phyloP scores from a whole-genome alignment of 1,140 invertebrate genomes.

The Drosophila paulistorum region DNA sequence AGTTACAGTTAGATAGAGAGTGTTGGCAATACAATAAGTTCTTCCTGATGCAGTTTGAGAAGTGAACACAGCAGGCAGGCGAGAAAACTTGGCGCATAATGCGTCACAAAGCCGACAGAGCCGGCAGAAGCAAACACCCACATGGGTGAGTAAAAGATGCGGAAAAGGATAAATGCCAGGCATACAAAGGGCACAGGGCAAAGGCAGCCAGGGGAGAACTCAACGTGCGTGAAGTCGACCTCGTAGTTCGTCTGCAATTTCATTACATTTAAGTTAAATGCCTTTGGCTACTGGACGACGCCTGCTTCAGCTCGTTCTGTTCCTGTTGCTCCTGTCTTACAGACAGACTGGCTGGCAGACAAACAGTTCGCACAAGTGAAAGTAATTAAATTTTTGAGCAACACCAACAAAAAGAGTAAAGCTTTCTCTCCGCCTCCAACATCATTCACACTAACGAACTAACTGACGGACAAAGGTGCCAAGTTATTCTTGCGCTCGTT shows the following conservation, averaged over 20 bases:
- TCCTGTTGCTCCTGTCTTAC: conserved; percentile 28
- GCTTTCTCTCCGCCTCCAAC: conserved; percentile 20
- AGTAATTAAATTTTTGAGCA: conserved; percentile 79
- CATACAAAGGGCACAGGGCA: conserved; percentile 1
- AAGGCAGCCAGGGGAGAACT: conserved; percentile 14
- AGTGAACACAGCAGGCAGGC: conserved; percentile 43
- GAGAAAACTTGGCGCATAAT: conserved; percentile 62
- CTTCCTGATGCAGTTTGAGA: conserved; percentile 40
- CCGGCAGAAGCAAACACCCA: conserved; percentile 15
- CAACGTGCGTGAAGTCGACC: conserved; percentile 52
- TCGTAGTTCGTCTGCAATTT: conserved; percentile 59
- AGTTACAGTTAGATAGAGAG: background rate
- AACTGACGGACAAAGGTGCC: conserved; percentile 55
- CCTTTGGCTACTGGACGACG: conserved; percentile 50
- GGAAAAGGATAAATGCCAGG: conserved; percentile 10
- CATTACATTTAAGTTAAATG: conserved; percentile 78
- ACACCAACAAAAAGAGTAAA: conserved; percentile 14
- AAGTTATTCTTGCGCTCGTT: background rate
- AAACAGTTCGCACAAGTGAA: conserved; percentile 76
- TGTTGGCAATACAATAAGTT: conserved; percentile 41
- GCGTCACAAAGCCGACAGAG: conserved; percentile 47
- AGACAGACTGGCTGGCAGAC: conserved; percentile 36
- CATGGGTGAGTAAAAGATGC: conserved; percentile 31
- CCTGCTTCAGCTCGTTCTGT: background rate
- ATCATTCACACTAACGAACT: conserved; percentile 75